phyloP scores from a whole-genome alignment of 37 sponge, comb jelly and placozoan species.

The Eunapius fragilis region DNA sequence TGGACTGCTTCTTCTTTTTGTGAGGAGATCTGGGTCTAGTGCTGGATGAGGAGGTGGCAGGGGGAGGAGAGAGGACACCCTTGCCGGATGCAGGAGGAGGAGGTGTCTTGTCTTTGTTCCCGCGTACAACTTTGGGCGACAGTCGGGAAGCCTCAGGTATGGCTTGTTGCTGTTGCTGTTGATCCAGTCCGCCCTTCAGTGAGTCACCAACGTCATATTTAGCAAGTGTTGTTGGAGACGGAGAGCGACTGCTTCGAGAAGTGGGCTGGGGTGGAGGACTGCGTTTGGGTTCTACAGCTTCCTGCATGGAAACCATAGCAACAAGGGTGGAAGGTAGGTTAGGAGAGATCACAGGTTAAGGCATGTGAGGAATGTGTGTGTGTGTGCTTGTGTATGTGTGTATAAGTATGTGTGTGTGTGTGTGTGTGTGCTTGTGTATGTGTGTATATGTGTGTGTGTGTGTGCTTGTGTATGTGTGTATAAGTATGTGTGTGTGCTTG shows the following conservation, averaged over 20 bases:
- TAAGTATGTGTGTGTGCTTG: too few relatives aligned
- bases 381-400: too few relatives aligned
- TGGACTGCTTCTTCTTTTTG: background rate
- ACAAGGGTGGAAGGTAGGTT: background rate
- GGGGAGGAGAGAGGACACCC: background rate
- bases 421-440: too few relatives aligned
- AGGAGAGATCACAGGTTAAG: background rate
- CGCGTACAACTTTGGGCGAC: background rate
- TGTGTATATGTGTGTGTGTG: too few relatives aligned
- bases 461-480: too few relatives aligned
- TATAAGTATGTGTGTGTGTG: too few relatives aligned
- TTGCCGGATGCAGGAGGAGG: background rate
- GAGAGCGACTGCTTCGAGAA: constrained; percentile 17
- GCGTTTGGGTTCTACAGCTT: constrained; percentile 33
- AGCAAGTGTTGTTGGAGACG: constrained; percentile 14
- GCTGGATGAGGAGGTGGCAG: background rate
- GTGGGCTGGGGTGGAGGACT: constrained; percentile 9
- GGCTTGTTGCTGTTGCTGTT: background rate
- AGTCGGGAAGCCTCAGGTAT: background rate
- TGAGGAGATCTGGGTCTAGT: background rate
- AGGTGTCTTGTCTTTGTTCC: background rate
- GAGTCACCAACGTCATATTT: background rate
- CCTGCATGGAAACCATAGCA: background rate
- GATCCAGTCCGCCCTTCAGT: background rate
- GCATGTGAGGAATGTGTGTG: too few relatives aligned